phyloP scores from a whole-genome alignment of 2,888 invertebrate species.

The Mesoligia furuncula region DNA sequence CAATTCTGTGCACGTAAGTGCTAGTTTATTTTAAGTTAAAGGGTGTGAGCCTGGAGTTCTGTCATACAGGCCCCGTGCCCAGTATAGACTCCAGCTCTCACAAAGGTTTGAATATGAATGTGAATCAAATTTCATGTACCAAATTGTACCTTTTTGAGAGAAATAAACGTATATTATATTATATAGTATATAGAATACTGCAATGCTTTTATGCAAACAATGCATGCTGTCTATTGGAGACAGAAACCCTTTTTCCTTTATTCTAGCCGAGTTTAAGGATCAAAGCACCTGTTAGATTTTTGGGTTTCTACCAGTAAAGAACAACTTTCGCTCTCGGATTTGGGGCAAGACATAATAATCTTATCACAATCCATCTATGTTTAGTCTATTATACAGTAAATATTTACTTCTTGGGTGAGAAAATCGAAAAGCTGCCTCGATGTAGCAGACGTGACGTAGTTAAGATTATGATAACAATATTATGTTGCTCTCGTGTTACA shows the following conservation, averaged over 20 bases:
- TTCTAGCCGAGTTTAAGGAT: background rate
- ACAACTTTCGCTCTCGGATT: background rate
- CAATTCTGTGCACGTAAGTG: no score
- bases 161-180: no score
- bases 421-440: constrained; percentile 13
- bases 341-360: background rate
- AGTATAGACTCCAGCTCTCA: no score
- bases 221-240: background rate
- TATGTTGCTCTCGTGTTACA: constrained; percentile 10
- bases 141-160: no score
- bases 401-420: background rate
- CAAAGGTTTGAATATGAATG: no score
- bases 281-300: background rate
- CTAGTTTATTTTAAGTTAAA: no score
- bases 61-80: no score
- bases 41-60: no score
- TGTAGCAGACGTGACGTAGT: constrained; percentile 1
- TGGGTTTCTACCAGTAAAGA: background rate
- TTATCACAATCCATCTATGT: background rate
- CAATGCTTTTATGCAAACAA: background rate
- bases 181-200: background rate
- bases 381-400: background rate
- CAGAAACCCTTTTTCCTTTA: background rate
- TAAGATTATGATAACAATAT: constrained; percentile 36
- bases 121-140: no score